A percentile compares a stretch with the other conserved stretches of the same genome.
phyloP scores from a whole-genome alignment of 2,888 invertebrate species.

The Dolichopus griseipennis region DNA sequence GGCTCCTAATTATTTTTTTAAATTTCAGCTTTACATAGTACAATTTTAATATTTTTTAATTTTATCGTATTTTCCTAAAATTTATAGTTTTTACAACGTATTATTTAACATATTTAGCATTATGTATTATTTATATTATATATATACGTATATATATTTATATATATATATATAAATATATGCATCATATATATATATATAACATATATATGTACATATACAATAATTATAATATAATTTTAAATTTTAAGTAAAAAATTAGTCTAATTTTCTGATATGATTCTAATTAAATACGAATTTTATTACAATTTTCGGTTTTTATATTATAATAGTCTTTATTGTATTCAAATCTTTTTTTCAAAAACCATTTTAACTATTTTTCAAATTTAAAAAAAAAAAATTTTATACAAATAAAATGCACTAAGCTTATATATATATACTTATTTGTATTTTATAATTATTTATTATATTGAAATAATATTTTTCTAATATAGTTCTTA shows the following conservation, averaged over 20 bases:
- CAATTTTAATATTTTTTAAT: background rate
- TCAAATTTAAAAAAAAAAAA: too few relatives aligned
- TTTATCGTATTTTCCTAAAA: background rate
- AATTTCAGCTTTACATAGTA: background rate
- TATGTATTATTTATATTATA: background rate
- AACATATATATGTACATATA: background rate
- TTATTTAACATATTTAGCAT: background rate
- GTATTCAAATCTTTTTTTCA: too few relatives aligned
- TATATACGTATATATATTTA: background rate
- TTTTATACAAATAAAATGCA: too few relatives aligned
- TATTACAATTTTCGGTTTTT: background rate
- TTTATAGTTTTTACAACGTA: background rate
- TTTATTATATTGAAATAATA: too few relatives aligned
- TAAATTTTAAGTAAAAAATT: background rate
- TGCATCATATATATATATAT: background rate
- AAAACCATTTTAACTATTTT: too few relatives aligned
- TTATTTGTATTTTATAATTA: too few relatives aligned
- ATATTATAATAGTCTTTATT: too few relatives aligned
- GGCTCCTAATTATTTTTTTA: background rate
- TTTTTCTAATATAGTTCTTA: too few relatives aligned
- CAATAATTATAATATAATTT: background rate
- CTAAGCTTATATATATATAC: too few relatives aligned
- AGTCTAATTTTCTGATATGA: slow-evolving; percentile 1
- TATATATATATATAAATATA: background rate
- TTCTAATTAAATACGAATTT: background rate